Base-by-base conservation (phyloP, 2,113 vertebrate species). In the Cygnus atratus region DNA sequence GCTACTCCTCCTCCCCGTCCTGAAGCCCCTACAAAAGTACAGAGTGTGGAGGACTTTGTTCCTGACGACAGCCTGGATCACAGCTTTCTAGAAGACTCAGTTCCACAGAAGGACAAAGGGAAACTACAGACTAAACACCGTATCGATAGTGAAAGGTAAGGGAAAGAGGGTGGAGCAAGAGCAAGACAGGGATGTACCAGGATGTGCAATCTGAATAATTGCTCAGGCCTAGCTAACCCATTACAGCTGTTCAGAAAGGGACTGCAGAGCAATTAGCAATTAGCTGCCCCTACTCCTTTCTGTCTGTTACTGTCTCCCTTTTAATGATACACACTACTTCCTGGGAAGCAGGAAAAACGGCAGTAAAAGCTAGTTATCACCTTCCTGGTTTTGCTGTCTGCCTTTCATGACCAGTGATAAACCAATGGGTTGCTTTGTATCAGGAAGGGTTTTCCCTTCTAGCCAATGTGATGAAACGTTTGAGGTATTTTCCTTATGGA, bases 21-120 rank as follows among this genome's bases (percentile, higher is more conserved):
- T 16, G 97, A 96, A 57, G 90, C 62, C 71, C 96, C 98, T 3
- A 16, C 52, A 1, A 96, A 96, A 50, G 98, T 99, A 6, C 98
- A 98, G 88, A 99, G 98, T 0, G 98, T 99, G 84, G 99, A 99
- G 87, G 99, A 99, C 72, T 99, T 99, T 84, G 94, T 99, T 41
- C 99, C 99, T 0, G 99, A 99, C 6, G 99, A 99, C 31, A 95
- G 98, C 80, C 97, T 99, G 92, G 99, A 99, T 95, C 98, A 90
- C 93, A 98, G 98, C 96, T 99, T 99, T 94, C 97, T 99, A 35
- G 99, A 99, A 18, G 99, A 99, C 50, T 63, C 97, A 8, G 87
- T 81, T 0, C 96, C 97, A 0, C 87, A 94, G 3, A 98, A 96
- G 83, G 96, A 94, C 2, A 98, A 96, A 76, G 97, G 87, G 71